Evolutionary conservation across 2,888 invertebrate genomes (phyloP), one percentile per base, ranked within the genome.

Genomic region (Macroteleia sp.): DNA sequence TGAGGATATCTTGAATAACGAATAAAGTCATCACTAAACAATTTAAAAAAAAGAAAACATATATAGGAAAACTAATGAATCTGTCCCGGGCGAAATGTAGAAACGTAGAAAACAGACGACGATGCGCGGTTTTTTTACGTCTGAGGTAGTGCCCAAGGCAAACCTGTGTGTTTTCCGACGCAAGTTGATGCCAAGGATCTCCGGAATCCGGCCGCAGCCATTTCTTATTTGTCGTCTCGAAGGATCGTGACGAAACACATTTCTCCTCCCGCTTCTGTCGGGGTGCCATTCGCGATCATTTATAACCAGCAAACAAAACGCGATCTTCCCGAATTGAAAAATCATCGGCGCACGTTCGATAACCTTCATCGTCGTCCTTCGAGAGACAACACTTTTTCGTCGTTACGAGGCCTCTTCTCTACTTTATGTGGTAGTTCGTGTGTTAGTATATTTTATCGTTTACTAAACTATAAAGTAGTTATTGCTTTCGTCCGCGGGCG

Each of bases 101-200:
- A 56, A 44, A 66, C 42, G 41, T 25, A 57, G 20, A 52, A 50
- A 56, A 56, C 41, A 6, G 20, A 22, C 46, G 19, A 14, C 34
- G 57, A 59, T 36, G 59, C 36, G 32, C 59, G 44, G 12, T 48
- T 56, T 67, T 61, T 54, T 50, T 32, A 48, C 42, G 16, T 42
- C 20, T 57, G 56, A 61, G 39, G 50, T 25, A 52, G 44, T 19
- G 22, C 30, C 56, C 75, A 67, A 75, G 75, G 75, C 39, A 52
- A 76, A 70, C 76, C 19, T 62, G 69, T 76, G 57, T 50, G 34
- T 69, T 76, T 76, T 69, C 76, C 64, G 44, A 69, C 22, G 57
- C 30, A 17, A 36, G 19, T 41, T 28, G 74, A 79, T 83, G 82
- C 84, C 86, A 86, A 86, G 85, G 85, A 83, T 84, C 85, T 80